These are phyloP conservation scores for Ctenicera cuprea DNA, from an alignment of 2,888 invertebrate genomes.

Conservation along the genomic window DNA sequence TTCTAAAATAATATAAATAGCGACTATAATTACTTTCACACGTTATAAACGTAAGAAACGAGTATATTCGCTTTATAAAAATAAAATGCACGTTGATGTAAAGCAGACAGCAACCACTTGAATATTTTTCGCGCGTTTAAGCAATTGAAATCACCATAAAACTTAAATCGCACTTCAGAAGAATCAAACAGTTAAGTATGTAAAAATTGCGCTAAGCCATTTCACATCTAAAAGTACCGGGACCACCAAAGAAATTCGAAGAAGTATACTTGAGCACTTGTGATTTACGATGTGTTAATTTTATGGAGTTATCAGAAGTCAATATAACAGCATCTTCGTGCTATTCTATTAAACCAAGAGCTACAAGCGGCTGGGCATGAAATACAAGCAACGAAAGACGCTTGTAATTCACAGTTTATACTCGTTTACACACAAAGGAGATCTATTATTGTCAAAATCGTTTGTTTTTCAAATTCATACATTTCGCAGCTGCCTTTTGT, in stretches of 20 bases:
- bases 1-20: no score
- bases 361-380: background rate
- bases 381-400: background rate
- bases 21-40: background rate
- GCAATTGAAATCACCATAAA: constrained; percentile 35
- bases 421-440: constrained; percentile 10
- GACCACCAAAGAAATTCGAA: constrained; percentile 41
- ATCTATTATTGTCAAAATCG: constrained; percentile 10
- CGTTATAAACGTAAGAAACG: background rate
- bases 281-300: constrained; percentile 42
- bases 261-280: constrained; percentile 28
- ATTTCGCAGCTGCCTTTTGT: no score
- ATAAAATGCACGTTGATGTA: constrained; percentile 19
- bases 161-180: constrained; percentile 18
- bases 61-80: background rate
- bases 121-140: constrained; percentile 20
- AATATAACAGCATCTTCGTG: constrained; percentile 19
- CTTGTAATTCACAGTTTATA: constrained; percentile 2
- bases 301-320: constrained; percentile 34
- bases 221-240: constrained; percentile 3
- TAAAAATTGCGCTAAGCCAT: constrained; percentile 16
- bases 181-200: constrained; percentile 17
- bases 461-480: constrained; percentile 7
- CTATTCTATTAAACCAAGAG: constrained; percentile 10
- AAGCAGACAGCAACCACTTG: constrained; percentile 18